Base-by-base conservation (phyloP, 2,888 invertebrate species). In the Rapana venosa region DNA sequence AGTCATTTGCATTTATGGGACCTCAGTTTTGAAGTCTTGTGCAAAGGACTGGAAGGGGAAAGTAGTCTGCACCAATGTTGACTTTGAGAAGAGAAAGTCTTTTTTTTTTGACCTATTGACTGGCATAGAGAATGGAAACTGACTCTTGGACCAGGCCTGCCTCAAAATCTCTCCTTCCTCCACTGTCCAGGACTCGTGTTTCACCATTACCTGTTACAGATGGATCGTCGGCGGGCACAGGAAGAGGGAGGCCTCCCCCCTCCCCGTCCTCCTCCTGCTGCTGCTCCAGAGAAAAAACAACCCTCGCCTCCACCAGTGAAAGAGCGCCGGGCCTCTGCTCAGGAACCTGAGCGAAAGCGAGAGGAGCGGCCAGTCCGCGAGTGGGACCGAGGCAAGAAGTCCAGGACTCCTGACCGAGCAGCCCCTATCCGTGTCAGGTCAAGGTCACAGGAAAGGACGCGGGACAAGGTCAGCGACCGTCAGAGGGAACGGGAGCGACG, bases 181-280 rank as follows among this genome's bases (percentile, higher is more conserved):
- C 2, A 8, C 47, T 8, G 8, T 47, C 47, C 47, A 47, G 47
- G 47, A 47, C 47, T 8, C 4, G 8, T 47, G 47, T 47, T 47
- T 47, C 47, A 47, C 47, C 47, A 47, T 47, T 8, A 8, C 4
- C 66, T 26, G 56, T 77, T 79, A 13, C 88, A 87, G 66, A 81
- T 89, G 90, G 87, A 87, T 32, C 87, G 88, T 89, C 32, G 87
- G 30, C 87, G 88, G 83, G 87, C 92, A 92, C 87, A 91, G 90
- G 86, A 93, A 93, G 90, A 91, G 91, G 88, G 92, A 92, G 61
- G 92, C 88, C 61, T 88, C 92, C 79, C 93, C 92, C 81, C 93
- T 92, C 66, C 92, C 93, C 22, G 91, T 94, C 90, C 98, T 98
- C 96, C 98, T 98, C 98, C 98, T 98, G 96, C 97, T n/a, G n/a